Evolutionary conservation across 2,888 invertebrate genomes (phyloP).

Genomic region (Drosophila multiciliata): DNA sequence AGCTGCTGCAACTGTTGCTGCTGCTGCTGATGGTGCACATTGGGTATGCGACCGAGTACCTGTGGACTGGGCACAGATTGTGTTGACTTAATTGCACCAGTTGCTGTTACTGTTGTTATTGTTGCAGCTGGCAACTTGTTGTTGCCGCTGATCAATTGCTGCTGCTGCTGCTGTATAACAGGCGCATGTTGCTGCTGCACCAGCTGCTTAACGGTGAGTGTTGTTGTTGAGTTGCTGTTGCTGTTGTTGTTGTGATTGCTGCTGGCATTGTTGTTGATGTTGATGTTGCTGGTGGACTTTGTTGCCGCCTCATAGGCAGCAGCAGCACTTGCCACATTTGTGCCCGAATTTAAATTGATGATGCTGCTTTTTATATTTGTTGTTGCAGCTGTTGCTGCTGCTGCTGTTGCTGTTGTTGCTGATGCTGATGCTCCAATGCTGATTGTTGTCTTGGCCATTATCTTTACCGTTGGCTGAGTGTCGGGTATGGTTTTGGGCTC

Average conservation of each 20-base stretch:
- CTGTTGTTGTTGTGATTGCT: conserved; percentile 51
- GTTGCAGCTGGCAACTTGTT: conserved; percentile 33
- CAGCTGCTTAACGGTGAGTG: conserved; percentile 81
- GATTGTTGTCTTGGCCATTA: conserved; percentile 71
- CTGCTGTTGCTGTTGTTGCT: conserved; percentile 13
- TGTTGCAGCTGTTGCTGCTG: conserved; percentile 17
- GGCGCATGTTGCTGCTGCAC: conserved; percentile 83
- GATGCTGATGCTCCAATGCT: conserved; percentile 58
- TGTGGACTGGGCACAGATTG: conserved; percentile 65
- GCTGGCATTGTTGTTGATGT: conserved; percentile 54
- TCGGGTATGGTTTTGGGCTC: conserved; percentile 79
- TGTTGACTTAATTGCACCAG: conserved; percentile 47
- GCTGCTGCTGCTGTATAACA: conserved; percentile 83
- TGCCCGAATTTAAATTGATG: conserved; percentile 38
- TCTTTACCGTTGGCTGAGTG: conserved; percentile 55
- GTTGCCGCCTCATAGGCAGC: conserved; percentile 73
- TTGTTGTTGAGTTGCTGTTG: conserved; percentile 55
- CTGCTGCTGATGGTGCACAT: conserved; percentile 69
- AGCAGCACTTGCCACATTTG: conserved; percentile 68
- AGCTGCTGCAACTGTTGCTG: conserved; percentile 56
- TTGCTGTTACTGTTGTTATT: conserved; percentile 49
- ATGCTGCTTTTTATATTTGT: conserved; percentile 12
- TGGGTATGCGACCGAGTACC: conserved; percentile 77
- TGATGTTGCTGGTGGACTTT: conserved; percentile 47
- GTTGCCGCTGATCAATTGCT: conserved; percentile 69